phyloP scores from a whole-genome alignment of 2,888 invertebrate genomes.

The Bugula neritina region DNA sequence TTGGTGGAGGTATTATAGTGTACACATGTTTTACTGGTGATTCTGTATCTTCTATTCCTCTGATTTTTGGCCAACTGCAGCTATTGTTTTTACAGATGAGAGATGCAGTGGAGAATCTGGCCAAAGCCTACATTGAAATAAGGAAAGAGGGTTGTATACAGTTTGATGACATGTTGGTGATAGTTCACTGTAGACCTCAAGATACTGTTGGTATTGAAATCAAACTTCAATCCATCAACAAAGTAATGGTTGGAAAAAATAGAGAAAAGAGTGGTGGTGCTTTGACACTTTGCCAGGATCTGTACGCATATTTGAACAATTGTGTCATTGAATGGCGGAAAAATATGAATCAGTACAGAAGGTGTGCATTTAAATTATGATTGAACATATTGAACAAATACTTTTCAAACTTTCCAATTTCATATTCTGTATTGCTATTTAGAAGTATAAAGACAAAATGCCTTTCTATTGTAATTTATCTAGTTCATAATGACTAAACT shows the following conservation, averaged over 20 bases:
- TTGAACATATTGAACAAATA: background rate
- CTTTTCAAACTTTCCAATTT: too few species aligned
- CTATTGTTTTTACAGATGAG: conserved; percentile 17
- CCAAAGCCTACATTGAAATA: conserved; percentile 2
- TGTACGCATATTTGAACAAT: background rate
- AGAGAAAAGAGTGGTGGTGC: background rate
- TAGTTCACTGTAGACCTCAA: background rate
- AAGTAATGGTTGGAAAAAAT: background rate
- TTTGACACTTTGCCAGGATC: background rate
- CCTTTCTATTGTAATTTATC: too few species aligned
- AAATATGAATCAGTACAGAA: background rate
- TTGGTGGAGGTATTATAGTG: too few species aligned
- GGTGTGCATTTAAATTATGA: background rate
- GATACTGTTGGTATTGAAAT: background rate
- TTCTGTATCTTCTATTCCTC: too few species aligned
- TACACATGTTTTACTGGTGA: too few species aligned
- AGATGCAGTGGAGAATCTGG: conserved; percentile 14
- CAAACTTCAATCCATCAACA: background rate
- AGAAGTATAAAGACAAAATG: too few species aligned
- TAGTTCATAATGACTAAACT: too few species aligned
- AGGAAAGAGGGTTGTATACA: background rate
- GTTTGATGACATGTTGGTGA: conserved; percentile 8
- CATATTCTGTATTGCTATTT: too few species aligned
- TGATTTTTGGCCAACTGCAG: too few species aligned
- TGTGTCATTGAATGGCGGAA: background rate